Conservation (phyloP, 2,113 vertebrate species). For the Microtus montanus region DNA sequence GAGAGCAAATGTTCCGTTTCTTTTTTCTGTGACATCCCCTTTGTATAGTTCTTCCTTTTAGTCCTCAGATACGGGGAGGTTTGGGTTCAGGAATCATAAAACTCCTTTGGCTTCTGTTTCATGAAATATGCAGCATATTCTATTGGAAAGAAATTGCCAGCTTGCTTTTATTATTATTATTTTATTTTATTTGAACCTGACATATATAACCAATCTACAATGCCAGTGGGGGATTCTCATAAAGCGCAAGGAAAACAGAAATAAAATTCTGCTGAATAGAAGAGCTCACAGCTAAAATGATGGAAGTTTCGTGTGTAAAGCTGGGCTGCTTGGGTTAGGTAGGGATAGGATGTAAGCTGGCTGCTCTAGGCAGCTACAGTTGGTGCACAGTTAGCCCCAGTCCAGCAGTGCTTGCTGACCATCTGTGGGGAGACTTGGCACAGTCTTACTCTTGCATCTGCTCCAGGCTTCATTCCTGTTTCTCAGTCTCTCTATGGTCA, state of each 20-base stretch:
- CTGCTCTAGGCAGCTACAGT: background rate
- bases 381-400: background rate
- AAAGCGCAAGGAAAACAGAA: conserved; percentile 66
- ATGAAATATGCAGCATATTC: conserved; percentile 75
- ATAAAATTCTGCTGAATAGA: conserved; percentile 67
- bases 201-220: conserved; percentile 64
- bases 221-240: conserved; percentile 70
- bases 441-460: background rate
- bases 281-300: conserved; percentile 45
- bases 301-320: background rate
- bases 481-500: background rate
- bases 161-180: conserved; percentile 80
- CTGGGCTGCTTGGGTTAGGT: background rate
- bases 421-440: background rate
- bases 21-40: conserved; percentile 48
- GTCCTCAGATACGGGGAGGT: conserved; percentile 32
- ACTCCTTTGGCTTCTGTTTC: conserved; percentile 73
- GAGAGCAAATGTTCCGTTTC: conserved; percentile 10
- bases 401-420: background rate
- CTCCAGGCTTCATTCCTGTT: background rate
- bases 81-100: conserved; percentile 70
- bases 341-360: background rate
- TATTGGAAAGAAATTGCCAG: conserved; percentile 74
- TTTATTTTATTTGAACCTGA: conserved; percentile 75
- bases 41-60: conserved; percentile 58